Evolutionary conservation across 2,113 vertebrate genomes (phyloP).

Genomic region (Romanogobio albipinnatus): DNA sequence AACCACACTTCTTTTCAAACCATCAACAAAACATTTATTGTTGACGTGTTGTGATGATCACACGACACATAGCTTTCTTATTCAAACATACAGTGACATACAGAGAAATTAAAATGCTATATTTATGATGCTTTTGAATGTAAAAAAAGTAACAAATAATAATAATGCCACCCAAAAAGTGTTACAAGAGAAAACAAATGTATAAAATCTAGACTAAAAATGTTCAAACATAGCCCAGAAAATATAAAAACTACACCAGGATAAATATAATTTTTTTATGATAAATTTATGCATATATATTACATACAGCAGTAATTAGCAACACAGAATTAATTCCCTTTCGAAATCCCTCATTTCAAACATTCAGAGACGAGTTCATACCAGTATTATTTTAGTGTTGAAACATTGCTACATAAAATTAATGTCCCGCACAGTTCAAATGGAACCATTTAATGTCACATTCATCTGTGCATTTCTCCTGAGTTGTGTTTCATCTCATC

Average conservation of each 20-base stretch:
- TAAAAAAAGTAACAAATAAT: conserved; percentile 12
- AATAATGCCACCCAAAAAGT: neutral
- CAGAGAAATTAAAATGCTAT: conserved; percentile 28
- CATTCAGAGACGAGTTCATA: conserved; percentile 32
- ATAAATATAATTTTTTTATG: conserved; percentile 59
- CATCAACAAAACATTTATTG: conserved; percentile 34
- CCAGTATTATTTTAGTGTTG: neutral
- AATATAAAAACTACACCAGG: conserved; percentile 40
- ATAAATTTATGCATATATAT: conserved; percentile 39
- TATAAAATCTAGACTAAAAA: conserved; percentile 54
- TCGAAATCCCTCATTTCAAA: conserved; percentile 68
- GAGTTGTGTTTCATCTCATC: conserved; percentile 29
- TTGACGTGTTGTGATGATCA: conserved; percentile 4
- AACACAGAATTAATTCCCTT: conserved; percentile 27
- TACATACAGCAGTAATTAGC: conserved; percentile 40
- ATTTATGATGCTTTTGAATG: neutral
- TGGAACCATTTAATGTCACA: conserved; percentile 28
- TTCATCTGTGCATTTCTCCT: conserved; percentile 29
- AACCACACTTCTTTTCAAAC: neutral
- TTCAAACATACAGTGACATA: conserved; percentile 26
- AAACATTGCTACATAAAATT: conserved; percentile 4
- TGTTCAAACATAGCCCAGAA: conserved; percentile 47
- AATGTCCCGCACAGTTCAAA: neutral
- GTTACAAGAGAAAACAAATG: conserved; percentile 5
- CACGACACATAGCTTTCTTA: neutral